A percentile compares a stretch with the other conserved stretches of the same genome.
Evolutionary conservation across 2,888 invertebrate species (phyloP).

Genomic region (Lathronympha strigana): DNA sequence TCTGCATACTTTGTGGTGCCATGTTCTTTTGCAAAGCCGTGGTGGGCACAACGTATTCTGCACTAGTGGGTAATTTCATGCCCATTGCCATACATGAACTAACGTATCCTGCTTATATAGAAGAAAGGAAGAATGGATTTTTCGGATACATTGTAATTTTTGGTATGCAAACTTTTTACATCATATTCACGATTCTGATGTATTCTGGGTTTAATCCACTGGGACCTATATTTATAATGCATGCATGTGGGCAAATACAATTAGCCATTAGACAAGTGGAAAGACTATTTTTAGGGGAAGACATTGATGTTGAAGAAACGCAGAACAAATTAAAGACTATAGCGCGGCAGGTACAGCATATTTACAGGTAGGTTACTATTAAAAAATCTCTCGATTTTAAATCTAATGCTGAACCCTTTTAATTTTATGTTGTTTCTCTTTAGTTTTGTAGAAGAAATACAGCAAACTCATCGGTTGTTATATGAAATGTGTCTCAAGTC

Average conservation of each 20-base stretch:
- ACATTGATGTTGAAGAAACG: neutral
- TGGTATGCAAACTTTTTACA: neutral
- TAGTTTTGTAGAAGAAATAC: slow-evolving; percentile 27
- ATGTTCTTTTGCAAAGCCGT: neutral
- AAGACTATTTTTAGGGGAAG: neutral
- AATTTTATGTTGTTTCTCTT: neutral
- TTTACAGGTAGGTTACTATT: slow-evolving; percentile 16
- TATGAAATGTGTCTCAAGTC: slow-evolving; percentile 17
- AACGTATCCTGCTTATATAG: slow-evolving; percentile 5
- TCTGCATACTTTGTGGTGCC: neutral
- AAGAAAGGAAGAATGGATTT: slow-evolving; percentile 17
- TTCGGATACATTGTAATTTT: neutral
- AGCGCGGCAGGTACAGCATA: neutral
- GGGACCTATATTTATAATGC: slow-evolving; percentile 18
- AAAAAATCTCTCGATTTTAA: neutral
- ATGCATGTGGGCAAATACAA: slow-evolving; percentile 20
- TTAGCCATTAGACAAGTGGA: neutral
- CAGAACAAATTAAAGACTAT: neutral
- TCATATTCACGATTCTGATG: neutral
- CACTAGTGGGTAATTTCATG: neutral
- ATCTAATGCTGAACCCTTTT: neutral
- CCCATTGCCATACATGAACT: neutral
- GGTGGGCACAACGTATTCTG: neutral
- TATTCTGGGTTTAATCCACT: slow-evolving; percentile 7
- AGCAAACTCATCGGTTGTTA: neutral